A percentile compares a stretch with the other conserved stretches of the same genome.
phyloP scores from a whole-genome alignment of 2,888 invertebrate genomes.

The Diarsia mendica region DNA sequence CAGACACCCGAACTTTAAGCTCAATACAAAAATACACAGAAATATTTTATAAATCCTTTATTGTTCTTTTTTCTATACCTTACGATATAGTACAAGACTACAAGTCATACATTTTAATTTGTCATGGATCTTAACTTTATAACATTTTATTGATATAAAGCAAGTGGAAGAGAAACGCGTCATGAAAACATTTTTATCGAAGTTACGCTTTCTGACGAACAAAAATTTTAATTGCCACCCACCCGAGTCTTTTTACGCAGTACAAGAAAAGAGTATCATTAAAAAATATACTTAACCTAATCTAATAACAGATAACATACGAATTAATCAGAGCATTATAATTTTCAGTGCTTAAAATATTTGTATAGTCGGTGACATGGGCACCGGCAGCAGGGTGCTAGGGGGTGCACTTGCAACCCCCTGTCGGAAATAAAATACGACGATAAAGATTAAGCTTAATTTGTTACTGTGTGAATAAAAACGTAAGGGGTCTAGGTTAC shows the following conservation, averaged over 20 bases:
- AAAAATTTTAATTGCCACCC: slow-evolving; percentile 15
- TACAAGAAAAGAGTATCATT: slow-evolving; percentile 15
- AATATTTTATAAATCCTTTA: slow-evolving; percentile 32
- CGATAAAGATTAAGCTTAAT: too few relatives aligned
- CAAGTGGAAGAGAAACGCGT: slow-evolving; percentile 18
- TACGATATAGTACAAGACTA: slow-evolving; percentile 8
- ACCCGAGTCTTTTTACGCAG: slow-evolving; percentile 20
- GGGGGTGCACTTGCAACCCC: too few relatives aligned
- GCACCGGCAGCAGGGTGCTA: too few relatives aligned
- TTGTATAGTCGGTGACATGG: slow-evolving; percentile 12
- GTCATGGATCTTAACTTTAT: slow-evolving; percentile 47
- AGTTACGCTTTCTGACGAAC: not conserved
- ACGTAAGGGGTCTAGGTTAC: too few relatives aligned
- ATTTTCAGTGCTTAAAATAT: slow-evolving; percentile 54
- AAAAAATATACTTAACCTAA: slow-evolving; percentile 33
- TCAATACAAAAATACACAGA: slow-evolving; percentile 1
- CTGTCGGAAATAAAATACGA: too few relatives aligned
- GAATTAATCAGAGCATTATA: slow-evolving; percentile 24
- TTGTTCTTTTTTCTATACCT: slow-evolving; percentile 33
- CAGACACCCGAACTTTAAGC: not conserved
- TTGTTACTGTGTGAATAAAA: too few relatives aligned
- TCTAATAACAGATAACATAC: slow-evolving; percentile 26
- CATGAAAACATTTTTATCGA: not conserved
- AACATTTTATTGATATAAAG: slow-evolving; percentile 16
- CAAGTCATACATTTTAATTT: slow-evolving; percentile 37